Percentiles rank a stretch among this genome's conserved stretches.
These are phyloP conservation scores for Spilogale gracilis DNA, from an alignment of 2,113 vertebrate species.

Conservation along the genomic window DNA sequence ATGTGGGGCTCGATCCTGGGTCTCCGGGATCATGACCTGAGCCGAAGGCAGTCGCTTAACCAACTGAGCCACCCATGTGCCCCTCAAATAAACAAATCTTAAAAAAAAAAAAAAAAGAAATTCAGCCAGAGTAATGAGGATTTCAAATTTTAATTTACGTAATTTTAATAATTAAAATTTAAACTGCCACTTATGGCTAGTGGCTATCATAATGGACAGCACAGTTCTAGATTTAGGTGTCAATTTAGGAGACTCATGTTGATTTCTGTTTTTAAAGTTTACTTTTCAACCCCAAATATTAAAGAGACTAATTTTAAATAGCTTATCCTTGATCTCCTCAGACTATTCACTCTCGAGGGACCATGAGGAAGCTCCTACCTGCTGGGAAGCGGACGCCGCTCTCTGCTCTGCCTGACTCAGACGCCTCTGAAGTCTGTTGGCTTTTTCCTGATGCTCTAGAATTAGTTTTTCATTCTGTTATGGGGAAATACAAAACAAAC, in stretches of 20 bases:
- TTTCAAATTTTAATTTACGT: neutral
- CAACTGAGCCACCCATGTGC: too few relatives aligned
- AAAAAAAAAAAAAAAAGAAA: neutral
- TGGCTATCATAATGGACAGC: neutral
- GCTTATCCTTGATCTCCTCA: neutral
- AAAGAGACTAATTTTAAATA: slow-evolving; percentile 43
- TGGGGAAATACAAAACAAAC: slow-evolving; percentile 76
- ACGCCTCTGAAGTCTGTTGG: slow-evolving; percentile 91
- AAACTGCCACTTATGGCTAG: neutral
- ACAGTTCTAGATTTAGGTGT: neutral
- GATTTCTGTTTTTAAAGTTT: slow-evolving; percentile 33
- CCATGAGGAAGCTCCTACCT: slow-evolving; percentile 86
- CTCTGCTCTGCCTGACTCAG: slow-evolving; percentile 94
- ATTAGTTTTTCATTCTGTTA: slow-evolving; percentile 92
- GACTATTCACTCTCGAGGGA: neutral
- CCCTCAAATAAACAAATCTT: neutral
- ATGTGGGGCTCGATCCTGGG: too few relatives aligned
- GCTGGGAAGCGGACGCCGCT: slow-evolving; percentile 91
- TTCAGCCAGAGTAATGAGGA: neutral
- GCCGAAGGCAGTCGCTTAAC: too few relatives aligned
- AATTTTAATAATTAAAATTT: slow-evolving; percentile 2
- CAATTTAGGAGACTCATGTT: neutral
- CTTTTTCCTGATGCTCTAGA: slow-evolving; percentile 92
- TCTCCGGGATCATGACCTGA: too few relatives aligned
- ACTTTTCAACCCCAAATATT: slow-evolving; percentile 40